Evolutionary conservation across 2,797 vertebrate genomes (phyloP), one percentile per base, ranked within the genome.

Genomic region (Gadopsis bispinosus): DNA sequence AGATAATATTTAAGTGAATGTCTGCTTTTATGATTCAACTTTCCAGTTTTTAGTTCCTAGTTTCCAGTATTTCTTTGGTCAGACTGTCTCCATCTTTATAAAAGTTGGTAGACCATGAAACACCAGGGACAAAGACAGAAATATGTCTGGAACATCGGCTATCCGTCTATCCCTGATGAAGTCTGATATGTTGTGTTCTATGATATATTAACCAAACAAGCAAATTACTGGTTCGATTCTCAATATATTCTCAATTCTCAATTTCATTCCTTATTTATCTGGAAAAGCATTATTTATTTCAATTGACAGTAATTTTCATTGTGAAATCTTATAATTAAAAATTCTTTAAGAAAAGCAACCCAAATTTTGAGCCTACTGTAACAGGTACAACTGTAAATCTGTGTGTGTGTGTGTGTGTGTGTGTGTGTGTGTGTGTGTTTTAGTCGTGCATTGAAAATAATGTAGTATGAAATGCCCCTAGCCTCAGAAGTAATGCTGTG

Each of bases 301-400:
- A 22, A 4, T 53, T 60, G 6, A 12, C n/a, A 51, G 19, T 0
- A 3, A n/a, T 61, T 33, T 65, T 43, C 0, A 17, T 1, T 11
- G 69, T 39, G 33, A 58, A 47, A 58, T 58, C 19, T 56, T 2
- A 14, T 54, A n/a, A 19, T 58, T 37, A 2, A 13, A n/a, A 39
- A n/a, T 59, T 20, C 20, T 58, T 20, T 58, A 20, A 16, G 16
- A 56, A 39, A 10, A 11, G 37, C 39, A 41, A 31, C 31, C 2
- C 5, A 20, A n/a, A 59, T 59, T 3, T 20, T 37, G 33, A 63
- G 26, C 10, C 8, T 39, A 39, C 37, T 3, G 8, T 39, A 35
- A 31, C 43, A 4, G 17, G 7, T 55, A 55, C 66, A 68, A 14
- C 37, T 31, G 17, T 20, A 37, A 59, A 33, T 26, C 26, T 26